A percentile compares a stretch with the other conserved stretches of the same genome.
Evolutionary conservation across 2,888 invertebrate species (phyloP).

Genomic region (Sepiola atlantica): DNA sequence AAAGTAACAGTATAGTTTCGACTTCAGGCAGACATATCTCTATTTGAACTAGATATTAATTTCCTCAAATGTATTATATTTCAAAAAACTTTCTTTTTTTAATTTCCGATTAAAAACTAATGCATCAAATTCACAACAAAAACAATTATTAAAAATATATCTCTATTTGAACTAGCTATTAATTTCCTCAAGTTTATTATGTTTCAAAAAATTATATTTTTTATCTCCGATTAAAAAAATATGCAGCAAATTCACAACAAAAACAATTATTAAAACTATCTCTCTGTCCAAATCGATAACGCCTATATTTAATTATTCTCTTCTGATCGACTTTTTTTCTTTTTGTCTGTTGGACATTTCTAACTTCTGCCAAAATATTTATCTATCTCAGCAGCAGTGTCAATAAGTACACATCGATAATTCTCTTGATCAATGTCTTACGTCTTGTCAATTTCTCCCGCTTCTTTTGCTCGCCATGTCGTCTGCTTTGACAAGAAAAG

Average conservation of each 20-base stretch:
- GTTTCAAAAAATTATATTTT: too few species aligned
- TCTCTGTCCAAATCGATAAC: background rate
- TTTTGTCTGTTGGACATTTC: background rate
- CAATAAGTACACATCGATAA: slow-evolving; percentile 18
- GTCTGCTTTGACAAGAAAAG: background rate
- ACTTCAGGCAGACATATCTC: too few species aligned
- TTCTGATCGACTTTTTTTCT: background rate
- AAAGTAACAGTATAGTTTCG: too few species aligned
- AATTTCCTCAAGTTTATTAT: too few species aligned
- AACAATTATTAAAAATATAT: background rate
- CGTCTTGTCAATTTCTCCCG: background rate
- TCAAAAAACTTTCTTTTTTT: too few species aligned
- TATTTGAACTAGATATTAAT: too few species aligned
- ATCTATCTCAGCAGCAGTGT: background rate
- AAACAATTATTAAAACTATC: background rate
- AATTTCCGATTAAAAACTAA: background rate
- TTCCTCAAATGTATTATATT: too few species aligned
- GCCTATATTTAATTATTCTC: background rate
- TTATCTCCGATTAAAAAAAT: background rate
- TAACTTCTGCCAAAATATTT: background rate
- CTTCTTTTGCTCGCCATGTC: background rate
- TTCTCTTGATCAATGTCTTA: background rate
- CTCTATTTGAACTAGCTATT: background rate
- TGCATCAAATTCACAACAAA: background rate
- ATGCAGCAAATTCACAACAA: background rate